These are phyloP conservation scores for Liasis olivaceus DNA, from an alignment of 2,797 vertebrate species.

Conservation along the genomic window DNA sequence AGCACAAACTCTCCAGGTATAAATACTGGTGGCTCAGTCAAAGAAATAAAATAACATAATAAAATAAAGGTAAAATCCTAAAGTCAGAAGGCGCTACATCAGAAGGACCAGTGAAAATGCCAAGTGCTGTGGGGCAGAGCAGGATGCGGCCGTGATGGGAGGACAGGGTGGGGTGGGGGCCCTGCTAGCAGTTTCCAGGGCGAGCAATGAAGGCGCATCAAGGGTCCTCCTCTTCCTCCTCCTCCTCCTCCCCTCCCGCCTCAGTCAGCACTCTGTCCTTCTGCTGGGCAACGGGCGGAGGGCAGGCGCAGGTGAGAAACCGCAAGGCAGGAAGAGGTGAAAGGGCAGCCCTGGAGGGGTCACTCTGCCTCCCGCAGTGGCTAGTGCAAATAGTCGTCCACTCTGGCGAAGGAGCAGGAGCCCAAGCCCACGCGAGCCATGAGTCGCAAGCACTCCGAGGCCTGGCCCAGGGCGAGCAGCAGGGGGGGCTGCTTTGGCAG, in stretches of 20 bases:
- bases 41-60: slow-evolving; percentile 51
- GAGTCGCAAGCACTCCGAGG: slow-evolving; percentile 95
- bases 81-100: slow-evolving; percentile 70
- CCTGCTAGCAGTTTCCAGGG: slow-evolving; percentile 57
- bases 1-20: slow-evolving; percentile 78
- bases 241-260: slow-evolving; percentile 40
- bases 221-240: slow-evolving; percentile 39
- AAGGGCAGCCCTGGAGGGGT: slow-evolving; percentile 62
- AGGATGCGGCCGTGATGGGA: slow-evolving; percentile 18
- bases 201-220: slow-evolving; percentile 45
- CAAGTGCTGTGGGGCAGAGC: slow-evolving; percentile 55
- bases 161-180: slow-evolving; percentile 35
- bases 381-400: slow-evolving; percentile 99
- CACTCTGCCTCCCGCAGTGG: slow-evolving; percentile 74
- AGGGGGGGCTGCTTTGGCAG: slow-evolving; percentile 97
- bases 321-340: slow-evolving; percentile 54
- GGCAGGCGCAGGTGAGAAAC: slow-evolving; percentile 45
- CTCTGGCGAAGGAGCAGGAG: slow-evolving; percentile 98
- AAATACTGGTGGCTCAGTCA: slow-evolving; percentile 77
- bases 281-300: slow-evolving; percentile 50
- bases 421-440: slow-evolving; percentile 95
- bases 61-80: slow-evolving; percentile 69
- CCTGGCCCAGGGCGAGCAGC: slow-evolving; percentile 95
- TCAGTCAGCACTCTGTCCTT: slow-evolving; percentile 48
- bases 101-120: slow-evolving; percentile 68